These are phyloP conservation scores for Corythornis cristatus DNA, from an alignment of 2,113 vertebrate species.

Conservation along the genomic window DNA sequence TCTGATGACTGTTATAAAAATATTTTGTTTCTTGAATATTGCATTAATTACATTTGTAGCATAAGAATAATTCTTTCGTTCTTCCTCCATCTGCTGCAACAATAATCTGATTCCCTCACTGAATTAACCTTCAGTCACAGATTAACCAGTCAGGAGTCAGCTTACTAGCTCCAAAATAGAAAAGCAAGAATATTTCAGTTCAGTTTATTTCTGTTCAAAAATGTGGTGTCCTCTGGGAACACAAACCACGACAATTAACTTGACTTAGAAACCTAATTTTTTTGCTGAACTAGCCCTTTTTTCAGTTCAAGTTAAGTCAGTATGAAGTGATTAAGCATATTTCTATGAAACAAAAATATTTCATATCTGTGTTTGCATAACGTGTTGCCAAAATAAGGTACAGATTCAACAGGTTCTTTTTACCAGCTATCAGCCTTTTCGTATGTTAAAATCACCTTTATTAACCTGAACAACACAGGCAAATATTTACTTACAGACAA, in stretches of 20 bases:
- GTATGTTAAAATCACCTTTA: background rate
- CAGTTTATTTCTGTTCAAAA: background rate
- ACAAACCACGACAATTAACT: rapidly evolving
- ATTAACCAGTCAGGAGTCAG: conserved; percentile 6
- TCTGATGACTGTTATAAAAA: background rate
- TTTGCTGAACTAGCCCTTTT: background rate
- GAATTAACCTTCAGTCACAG: conserved; percentile 24
- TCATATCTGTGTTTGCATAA: background rate
- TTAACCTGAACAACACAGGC: background rate
- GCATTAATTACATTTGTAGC: background rate
- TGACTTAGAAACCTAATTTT: background rate
- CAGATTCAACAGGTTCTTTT: background rate
- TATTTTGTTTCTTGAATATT: background rate
- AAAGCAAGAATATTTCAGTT: background rate
- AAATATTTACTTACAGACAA: background rate
- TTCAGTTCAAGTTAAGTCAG: background rate
- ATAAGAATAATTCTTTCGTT: background rate
- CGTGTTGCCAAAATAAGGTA: background rate
- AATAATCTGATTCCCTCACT: background rate
- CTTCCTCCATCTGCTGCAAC: background rate
- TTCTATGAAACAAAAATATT: background rate
- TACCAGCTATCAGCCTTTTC: background rate
- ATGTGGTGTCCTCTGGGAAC: background rate
- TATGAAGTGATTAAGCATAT: background rate
- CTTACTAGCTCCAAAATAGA: conserved; percentile 2